Evolutionary conservation across 2,113 vertebrate species (phyloP), one percentile per base, ranked within the genome.

Genomic region (Leuciscus idus): DNA sequence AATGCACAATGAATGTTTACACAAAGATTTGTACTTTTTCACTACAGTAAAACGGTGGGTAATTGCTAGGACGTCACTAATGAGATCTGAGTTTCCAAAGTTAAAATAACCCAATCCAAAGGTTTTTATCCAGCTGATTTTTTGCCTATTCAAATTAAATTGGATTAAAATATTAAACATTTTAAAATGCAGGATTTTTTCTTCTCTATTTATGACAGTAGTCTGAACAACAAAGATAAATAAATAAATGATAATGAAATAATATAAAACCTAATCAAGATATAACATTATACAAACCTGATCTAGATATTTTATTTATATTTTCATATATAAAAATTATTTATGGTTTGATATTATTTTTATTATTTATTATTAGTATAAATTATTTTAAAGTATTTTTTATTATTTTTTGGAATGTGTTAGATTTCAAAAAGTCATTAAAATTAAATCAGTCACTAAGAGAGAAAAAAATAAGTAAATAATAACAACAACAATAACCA

Each of bases 1-100:
- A 61, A 81, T 19, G 88, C n/a, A 89, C 4, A 84, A 50, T n/a
- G 9, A 64, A 88, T 72, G 26, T 10, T 33, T 55, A 26, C 68
- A 72, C 21, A 23, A 23, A 23, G 9, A 23, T 70, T 76, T 77
- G 4, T 10, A 77, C n/a, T 0, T 21, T 76, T 33, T 72, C 4
- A 57, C 55, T 43, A 72, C 17, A 11, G 2, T 4, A 23, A 4
- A 70, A 36, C 12, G 15, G 15, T 19, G 66, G 30, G 52, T 21
- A 17, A 52, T 17, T 66, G 13, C 13, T 19, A 36, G 15, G 64
- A 8, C 26, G 3, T 17, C 15, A n/a, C 64, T 30, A 64, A 64
- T 30, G 26, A 28, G 62, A 30, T 30, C 4, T 52, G 50, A 52
- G 5, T 55, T 55, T 52, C 15, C 4, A 5, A 15, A 52, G 50